phyloP scores from a whole-genome alignment of 92 coral and sea anemone species.

The Hydrozoanthus gracilis region DNA sequence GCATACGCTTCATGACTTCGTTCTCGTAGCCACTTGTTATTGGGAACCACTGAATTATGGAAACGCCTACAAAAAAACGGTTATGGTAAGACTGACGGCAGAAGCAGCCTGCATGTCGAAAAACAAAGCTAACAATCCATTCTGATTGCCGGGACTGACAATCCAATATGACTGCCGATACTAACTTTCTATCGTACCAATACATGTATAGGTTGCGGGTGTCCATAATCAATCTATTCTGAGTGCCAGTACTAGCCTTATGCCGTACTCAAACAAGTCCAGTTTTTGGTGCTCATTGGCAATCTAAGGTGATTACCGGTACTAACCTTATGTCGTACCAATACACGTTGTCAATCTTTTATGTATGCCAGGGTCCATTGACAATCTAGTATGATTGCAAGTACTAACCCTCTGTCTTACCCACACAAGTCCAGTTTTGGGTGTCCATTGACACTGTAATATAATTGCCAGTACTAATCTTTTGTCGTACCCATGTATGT shows the following conservation, averaged over 20 bases:
- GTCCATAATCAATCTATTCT: neutral
- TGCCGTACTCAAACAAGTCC: constrained; percentile 96
- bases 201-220: neutral
- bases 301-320: constrained; percentile 44
- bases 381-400: neutral
- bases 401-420: neutral
- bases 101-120: too few species aligned
- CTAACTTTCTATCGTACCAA: neutral
- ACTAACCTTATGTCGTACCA: too few species aligned
- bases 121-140: constrained; percentile 32
- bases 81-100: too few species aligned
- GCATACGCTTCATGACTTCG: constrained; percentile 98
- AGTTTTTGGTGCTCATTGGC: constrained; percentile 89
- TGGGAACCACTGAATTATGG: constrained; percentile 85
- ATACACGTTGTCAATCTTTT: neutral
- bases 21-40: constrained; percentile 85
- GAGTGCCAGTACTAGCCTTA: constrained; percentile 64
- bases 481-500: neutral
- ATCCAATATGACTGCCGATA: neutral
- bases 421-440: neutral
- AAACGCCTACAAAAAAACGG: constrained; percentile 71
- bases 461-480: neutral
- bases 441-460: neutral
- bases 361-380: neutral
- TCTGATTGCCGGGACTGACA: neutral